Conservation (phyloP, 2,113 vertebrate genomes). For the Potamarius usumacintae region DNA sequence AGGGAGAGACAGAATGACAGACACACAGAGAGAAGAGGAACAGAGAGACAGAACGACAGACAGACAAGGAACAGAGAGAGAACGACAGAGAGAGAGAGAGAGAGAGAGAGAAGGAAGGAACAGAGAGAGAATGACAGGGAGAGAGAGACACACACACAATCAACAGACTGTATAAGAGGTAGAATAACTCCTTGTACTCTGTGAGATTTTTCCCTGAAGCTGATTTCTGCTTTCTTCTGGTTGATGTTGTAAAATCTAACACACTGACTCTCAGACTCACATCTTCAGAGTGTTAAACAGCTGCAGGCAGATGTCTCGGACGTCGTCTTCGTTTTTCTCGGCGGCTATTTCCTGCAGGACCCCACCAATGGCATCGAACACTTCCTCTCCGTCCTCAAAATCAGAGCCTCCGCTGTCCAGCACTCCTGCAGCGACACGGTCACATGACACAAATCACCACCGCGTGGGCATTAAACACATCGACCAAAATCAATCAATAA, state of each 20-base stretch:
- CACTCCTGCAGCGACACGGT: conserved; percentile 74
- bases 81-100: too few relatives aligned
- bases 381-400: conserved; percentile 91
- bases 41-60: too few relatives aligned
- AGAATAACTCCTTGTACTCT: neutral
- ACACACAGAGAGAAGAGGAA: too few relatives aligned
- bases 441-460: neutral
- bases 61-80: too few relatives aligned
- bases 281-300: conserved; percentile 93
- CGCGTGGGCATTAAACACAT: neutral
- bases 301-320: conserved; percentile 87
- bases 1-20: neutral
- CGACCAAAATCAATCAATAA: neutral
- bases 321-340: conserved; percentile 88
- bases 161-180: neutral
- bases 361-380: conserved; percentile 90
- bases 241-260: neutral
- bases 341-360: conserved; percentile 87
- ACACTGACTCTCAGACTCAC: conserved; percentile 67
- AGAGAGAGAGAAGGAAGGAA: too few relatives aligned
- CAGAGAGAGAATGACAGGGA: too few relatives aligned
- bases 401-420: conserved; percentile 84
- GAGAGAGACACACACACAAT: neutral
- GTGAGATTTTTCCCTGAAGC: neutral
- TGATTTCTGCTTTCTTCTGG: neutral